A percentile compares a stretch with the other conserved stretches of the same genome.
phyloP scores from a whole-genome alignment of 2,113 vertebrate species.

The Mandrillus leucophaeus region DNA sequence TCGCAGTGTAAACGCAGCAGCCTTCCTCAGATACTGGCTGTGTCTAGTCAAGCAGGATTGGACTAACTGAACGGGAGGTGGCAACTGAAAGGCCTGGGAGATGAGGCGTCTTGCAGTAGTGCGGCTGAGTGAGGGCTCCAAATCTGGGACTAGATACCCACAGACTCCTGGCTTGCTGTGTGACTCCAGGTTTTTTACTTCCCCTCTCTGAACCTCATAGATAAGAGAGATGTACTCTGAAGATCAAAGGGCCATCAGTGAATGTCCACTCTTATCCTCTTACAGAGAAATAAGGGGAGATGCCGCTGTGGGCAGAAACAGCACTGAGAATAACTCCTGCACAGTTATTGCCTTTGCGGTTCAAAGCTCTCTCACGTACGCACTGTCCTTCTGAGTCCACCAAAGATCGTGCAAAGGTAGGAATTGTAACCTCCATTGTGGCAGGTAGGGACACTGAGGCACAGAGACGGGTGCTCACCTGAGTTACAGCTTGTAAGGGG shows the following conservation, averaged over 20 bases:
- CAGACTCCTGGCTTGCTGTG: not conserved
- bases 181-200: not conserved
- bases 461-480: not conserved
- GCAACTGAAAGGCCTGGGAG: not conserved
- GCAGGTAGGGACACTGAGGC: not conserved
- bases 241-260: accelerated
- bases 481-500: not conserved
- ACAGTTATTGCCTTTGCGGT: accelerated
- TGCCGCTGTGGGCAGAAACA: accelerated
- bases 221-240: accelerated
- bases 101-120: accelerated
- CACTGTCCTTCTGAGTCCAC: not conserved
- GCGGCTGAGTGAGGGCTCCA: accelerated
- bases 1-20: accelerated
- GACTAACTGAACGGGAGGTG: accelerated
- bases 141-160: accelerated
- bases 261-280: accelerated
- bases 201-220: not conserved
- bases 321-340: accelerated
- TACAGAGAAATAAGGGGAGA: not conserved
- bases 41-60: too few relatives aligned
- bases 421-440: too few relatives aligned
- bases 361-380: not conserved
- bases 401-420: not conserved
- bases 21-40: accelerated